Evolutionary conservation across 2,113 vertebrate species (phyloP).

Genomic region (Dipodomys ordii): DNA sequence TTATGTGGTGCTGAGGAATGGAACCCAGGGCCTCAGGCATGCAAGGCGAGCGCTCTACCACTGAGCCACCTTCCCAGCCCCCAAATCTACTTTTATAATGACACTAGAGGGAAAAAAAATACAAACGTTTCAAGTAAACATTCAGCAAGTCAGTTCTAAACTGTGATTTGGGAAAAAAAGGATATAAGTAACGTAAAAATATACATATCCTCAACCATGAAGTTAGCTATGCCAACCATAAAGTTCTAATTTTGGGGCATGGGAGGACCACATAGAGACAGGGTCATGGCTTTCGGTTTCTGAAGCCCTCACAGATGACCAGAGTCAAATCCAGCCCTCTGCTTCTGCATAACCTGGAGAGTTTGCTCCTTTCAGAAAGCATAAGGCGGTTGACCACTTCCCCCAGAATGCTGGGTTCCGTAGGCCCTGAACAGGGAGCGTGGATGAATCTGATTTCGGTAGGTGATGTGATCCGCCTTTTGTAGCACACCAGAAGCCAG

Average conservation of each 20-base stretch:
- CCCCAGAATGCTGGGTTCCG: conserved; percentile 74
- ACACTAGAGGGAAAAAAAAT: too few species aligned
- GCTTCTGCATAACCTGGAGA: conserved; percentile 44
- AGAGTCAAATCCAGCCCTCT: background rate
- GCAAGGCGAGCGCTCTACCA: too few species aligned
- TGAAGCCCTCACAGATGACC: background rate
- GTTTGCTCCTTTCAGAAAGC: conserved; percentile 76
- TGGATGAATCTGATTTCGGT: conserved; percentile 82
- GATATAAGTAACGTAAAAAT: background rate
- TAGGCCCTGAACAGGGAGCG: conserved; percentile 78
- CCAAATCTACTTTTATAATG: too few species aligned
- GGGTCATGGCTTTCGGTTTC: background rate
- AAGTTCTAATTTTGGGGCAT: background rate
- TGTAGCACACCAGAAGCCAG: conserved; percentile 91
- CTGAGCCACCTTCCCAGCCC: too few species aligned
- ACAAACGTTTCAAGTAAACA: background rate
- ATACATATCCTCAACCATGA: background rate
- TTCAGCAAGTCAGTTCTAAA: background rate
- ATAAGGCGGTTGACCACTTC: conserved; percentile 68
- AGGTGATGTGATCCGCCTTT: conserved; percentile 89
- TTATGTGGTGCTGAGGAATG: too few species aligned
- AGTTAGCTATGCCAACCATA: background rate
- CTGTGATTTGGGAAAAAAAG: conserved; percentile 31
- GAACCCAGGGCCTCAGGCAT: too few species aligned
- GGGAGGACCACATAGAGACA: background rate